Conservation (phyloP, 2,888 invertebrate species). For the Athalia cordata region DNA sequence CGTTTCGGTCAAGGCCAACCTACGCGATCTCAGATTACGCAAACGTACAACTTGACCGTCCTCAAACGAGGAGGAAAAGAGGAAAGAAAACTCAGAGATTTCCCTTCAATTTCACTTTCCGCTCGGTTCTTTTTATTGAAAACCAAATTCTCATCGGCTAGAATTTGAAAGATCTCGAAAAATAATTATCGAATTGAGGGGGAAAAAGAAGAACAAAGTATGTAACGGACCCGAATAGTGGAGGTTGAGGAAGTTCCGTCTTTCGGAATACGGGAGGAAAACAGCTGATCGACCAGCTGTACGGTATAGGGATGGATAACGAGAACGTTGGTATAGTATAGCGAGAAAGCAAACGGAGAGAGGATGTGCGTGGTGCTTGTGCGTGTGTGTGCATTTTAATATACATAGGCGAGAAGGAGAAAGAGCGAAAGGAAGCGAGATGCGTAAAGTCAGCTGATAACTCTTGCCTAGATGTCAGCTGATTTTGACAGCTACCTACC, state of each 20-base stretch:
- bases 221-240: no score
- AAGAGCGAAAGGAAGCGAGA: constrained; percentile 70
- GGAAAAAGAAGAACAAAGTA: background rate
- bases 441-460: constrained; percentile 47
- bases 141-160: no score
- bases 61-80: background rate
- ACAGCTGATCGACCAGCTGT: constrained; percentile 34
- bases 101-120: no score
- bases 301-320: constrained; percentile 55
- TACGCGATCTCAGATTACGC: background rate
- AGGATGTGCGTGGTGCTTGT: constrained; percentile 48
- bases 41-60: background rate
- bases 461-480: constrained; percentile 57
- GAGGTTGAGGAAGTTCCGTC: background rate
- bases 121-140: no score
- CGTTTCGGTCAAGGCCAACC: constrained; percentile 15
- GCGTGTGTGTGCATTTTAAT: no score
- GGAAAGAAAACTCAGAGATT: background rate
- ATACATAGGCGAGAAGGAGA: constrained; percentile 48
- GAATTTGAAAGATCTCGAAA: background rate
- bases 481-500: constrained; percentile 62
- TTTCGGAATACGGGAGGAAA: background rate
- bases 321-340: no score
- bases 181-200: background rate
- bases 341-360: no score